Evolutionary conservation across 2,113 vertebrate genomes (phyloP).

Genomic region (Larimichthys crocea): DNA sequence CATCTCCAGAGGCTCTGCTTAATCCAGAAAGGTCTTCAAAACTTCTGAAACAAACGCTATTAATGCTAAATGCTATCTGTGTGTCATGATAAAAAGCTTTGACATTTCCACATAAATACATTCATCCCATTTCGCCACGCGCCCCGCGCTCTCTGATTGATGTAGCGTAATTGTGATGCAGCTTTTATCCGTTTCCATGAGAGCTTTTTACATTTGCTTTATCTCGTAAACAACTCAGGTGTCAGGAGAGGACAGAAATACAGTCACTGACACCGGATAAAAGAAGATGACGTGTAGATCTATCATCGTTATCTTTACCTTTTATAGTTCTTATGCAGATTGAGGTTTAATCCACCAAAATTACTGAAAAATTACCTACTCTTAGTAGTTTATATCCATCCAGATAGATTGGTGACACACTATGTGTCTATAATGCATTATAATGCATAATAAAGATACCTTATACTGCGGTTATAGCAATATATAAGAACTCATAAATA

Average conservation of each 20-base stretch:
- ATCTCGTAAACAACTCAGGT: conserved; percentile 39
- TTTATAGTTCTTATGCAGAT: background rate
- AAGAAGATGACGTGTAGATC: background rate
- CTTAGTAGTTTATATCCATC: background rate
- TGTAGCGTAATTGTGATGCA: conserved; percentile 21
- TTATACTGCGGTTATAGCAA: too few relatives aligned
- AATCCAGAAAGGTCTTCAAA: conserved; percentile 24
- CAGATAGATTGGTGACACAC: background rate
- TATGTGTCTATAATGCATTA: too few relatives aligned
- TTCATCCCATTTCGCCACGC: conserved; percentile 1
- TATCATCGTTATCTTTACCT: background rate
- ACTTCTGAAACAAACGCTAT: conserved; percentile 13
- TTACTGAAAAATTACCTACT: background rate
- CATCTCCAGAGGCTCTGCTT: conserved; percentile 23
- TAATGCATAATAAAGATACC: too few relatives aligned
- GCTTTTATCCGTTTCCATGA: conserved; percentile 40
- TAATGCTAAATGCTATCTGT: conserved; percentile 21
- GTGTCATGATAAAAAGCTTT: conserved; percentile 37
- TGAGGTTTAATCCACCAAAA: background rate
- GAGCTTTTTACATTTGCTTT: conserved; percentile 43
- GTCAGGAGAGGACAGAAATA: background rate
- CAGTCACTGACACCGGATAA: background rate
- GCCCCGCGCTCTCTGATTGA: conserved; percentile 28
- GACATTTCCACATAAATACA: conserved; percentile 43
- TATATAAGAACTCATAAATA: too few relatives aligned